Percentiles rank a stretch among this genome's conserved stretches.
Evolutionary conservation across 37 sponge, comb jelly and placozoan genomes (phyloP).

Genomic region (Amphimedon queenslandica): DNA sequence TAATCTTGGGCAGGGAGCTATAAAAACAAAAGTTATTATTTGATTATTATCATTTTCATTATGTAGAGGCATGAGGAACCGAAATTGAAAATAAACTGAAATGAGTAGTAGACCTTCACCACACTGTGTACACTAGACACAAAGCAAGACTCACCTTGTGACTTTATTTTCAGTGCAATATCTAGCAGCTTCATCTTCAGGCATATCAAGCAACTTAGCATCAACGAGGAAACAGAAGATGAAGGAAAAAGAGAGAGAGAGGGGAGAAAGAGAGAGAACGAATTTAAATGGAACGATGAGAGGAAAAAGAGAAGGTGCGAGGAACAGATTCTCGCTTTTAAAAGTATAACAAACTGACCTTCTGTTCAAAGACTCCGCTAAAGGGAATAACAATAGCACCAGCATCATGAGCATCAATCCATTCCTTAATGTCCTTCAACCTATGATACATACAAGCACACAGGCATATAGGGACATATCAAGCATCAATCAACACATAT

Average conservation of each 20-base stretch:
- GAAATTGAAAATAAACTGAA: too few relatives aligned
- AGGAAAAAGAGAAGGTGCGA: background rate
- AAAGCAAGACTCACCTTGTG: constrained; percentile 52
- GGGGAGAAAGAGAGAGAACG: background rate
- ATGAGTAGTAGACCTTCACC: too few relatives aligned
- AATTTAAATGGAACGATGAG: background rate
- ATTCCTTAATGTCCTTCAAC: constrained; percentile 92
- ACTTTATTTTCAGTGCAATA: constrained; percentile 44
- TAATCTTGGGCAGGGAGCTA: constrained; percentile 89
- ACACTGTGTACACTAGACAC: too few relatives aligned
- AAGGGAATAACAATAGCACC: constrained; percentile 86
- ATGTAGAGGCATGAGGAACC: too few relatives aligned
- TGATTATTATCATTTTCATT: too few relatives aligned
- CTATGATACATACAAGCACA: constrained; percentile 23
- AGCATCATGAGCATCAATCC: constrained; percentile 80
- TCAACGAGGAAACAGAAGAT: too few relatives aligned
- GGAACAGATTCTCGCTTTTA: too few relatives aligned
- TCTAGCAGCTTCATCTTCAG: constrained; percentile 44
- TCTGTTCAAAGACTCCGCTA: constrained; percentile 80
- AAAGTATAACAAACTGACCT: too few relatives aligned
- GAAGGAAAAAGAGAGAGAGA: background rate
- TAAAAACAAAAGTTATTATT: background rate
- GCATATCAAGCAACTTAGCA: constrained; percentile 60
- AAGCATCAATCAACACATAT: too few relatives aligned
- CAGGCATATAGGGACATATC: too few relatives aligned